These are phyloP conservation scores for Peribatodes rhomboidaria DNA, from an alignment of 2,888 invertebrate genomes.

Conservation along the genomic window DNA sequence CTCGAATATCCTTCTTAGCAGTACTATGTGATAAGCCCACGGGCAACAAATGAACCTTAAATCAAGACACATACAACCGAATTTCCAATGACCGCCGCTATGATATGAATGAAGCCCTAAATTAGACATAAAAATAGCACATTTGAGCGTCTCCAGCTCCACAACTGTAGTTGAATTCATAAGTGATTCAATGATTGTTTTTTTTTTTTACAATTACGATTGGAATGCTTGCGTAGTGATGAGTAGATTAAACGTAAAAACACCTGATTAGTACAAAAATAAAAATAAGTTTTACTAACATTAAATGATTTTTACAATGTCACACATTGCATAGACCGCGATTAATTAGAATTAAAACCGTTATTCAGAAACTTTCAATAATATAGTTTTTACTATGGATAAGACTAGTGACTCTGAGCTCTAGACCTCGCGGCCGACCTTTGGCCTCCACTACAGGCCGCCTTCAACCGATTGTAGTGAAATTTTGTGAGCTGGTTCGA, in stretches of 20 bases:
- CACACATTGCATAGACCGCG: conserved; percentile 63
- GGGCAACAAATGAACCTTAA: too few relatives aligned
- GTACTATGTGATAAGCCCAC: too few relatives aligned
- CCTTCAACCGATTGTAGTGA: too few relatives aligned
- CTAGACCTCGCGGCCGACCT: too few relatives aligned
- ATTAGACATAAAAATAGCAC: background rate
- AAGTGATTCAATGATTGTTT: conserved; percentile 11
- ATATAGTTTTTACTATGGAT: background rate
- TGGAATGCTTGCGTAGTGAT: conserved; percentile 56
- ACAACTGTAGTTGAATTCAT: too few relatives aligned
- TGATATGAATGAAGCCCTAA: background rate
- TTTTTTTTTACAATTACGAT: conserved; percentile 29
- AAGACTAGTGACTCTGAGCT: too few relatives aligned
- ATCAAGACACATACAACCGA: too few relatives aligned
- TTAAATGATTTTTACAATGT: conserved; percentile 59
- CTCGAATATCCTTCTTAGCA: too few relatives aligned
- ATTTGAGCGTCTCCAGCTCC: background rate
- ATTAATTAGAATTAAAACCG: conserved; percentile 43
- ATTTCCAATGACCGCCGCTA: background rate
- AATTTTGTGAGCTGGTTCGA: too few relatives aligned
- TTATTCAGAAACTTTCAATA: background rate
- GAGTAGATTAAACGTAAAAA: conserved; percentile 43
- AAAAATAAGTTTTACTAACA: conserved; percentile 41
- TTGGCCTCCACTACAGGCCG: too few relatives aligned
- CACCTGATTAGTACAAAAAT: conserved; percentile 61